A percentile compares a stretch with the other conserved stretches of the same genome.
Conservation (phyloP, 2,888 invertebrate genomes). For the Desoria tigrina region DNA sequence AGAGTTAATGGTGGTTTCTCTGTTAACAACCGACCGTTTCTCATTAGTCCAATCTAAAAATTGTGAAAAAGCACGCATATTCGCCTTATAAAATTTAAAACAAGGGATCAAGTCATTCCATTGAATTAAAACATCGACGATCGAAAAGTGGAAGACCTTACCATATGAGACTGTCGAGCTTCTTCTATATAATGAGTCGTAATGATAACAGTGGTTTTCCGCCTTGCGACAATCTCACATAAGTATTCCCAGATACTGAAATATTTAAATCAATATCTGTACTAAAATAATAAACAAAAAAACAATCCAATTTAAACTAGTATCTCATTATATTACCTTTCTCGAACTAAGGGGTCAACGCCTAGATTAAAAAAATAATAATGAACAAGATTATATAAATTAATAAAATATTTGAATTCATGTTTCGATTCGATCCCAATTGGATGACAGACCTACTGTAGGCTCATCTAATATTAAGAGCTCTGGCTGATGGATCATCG, state of each 20-base stretch:
- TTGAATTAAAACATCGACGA: not conserved
- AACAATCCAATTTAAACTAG: too few relatives aligned
- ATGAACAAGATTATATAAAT: too few relatives aligned
- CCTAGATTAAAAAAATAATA: too few relatives aligned
- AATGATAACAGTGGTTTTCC: constrained; percentile 89
- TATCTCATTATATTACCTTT: too few relatives aligned
- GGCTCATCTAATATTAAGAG: constrained; percentile 65
- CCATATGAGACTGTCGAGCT: constrained; percentile 84
- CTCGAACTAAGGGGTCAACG: not conserved
- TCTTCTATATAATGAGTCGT: constrained; percentile 86
- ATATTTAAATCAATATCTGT: too few relatives aligned
- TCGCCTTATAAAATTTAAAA: not conserved
- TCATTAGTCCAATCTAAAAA: too few relatives aligned
- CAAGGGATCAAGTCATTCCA: not conserved
- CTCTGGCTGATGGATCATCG: constrained; percentile 71
- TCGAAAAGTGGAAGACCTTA: too few relatives aligned
- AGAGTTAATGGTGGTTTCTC: not conserved
- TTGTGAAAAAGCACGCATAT: too few relatives aligned
- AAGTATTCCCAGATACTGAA: constrained; percentile 89
- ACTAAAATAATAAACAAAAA: not conserved
- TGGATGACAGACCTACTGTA: too few relatives aligned
- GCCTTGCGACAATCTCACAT: constrained; percentile 83
- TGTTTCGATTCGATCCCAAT: too few relatives aligned
- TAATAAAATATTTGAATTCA: too few relatives aligned
- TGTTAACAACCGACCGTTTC: too few relatives aligned